Percentiles rank a stretch among this genome's conserved stretches.
These are phyloP conservation scores for Chrysopilus asiliformis DNA, from an alignment of 2,888 invertebrate species.

Conservation along the genomic window DNA sequence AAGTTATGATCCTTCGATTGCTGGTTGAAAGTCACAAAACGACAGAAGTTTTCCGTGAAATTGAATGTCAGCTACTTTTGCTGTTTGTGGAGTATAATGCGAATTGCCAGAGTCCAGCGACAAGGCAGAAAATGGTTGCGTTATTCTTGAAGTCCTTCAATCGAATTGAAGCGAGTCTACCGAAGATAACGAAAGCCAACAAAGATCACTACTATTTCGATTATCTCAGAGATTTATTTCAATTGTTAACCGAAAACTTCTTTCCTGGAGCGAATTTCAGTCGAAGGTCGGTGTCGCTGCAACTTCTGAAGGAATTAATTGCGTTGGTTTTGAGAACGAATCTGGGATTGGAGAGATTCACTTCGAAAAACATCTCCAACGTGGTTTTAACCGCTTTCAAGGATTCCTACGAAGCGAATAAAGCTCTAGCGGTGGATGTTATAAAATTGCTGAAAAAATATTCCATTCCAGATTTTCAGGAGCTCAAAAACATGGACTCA, in stretches of 20 bases:
- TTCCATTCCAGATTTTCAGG: too few species aligned
- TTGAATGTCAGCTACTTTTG: constrained; percentile 50
- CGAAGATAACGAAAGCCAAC: constrained; percentile 7
- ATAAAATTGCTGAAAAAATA: constrained; percentile 30
- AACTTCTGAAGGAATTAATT: constrained; percentile 37
- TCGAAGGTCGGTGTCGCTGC: constrained; percentile 44
- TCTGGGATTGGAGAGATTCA: constrained; percentile 33
- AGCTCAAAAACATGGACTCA: too few species aligned
- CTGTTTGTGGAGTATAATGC: constrained; percentile 54
- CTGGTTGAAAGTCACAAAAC: constrained; percentile 61
- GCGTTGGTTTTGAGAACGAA: constrained; percentile 25
- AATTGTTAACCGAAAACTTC: constrained; percentile 42
- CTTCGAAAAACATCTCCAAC: constrained; percentile 17
- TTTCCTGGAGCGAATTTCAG: constrained; percentile 49
- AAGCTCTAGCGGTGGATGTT: constrained; percentile 47
- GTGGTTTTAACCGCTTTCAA: constrained; percentile 39
- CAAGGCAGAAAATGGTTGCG: constrained; percentile 54
- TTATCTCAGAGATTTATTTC: constrained; percentile 39
- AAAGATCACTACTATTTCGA: constrained; percentile 29
- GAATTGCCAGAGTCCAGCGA: constrained; percentile 51
- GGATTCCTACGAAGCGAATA: constrained; percentile 69
- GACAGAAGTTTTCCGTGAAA: constrained; percentile 47
- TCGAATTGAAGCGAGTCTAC: constrained; percentile 40
- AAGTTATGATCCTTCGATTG: constrained; percentile 52
- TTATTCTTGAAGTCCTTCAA: constrained; percentile 49